phyloP scores from a whole-genome alignment of 2,888 invertebrate genomes.

The Calameuta idolon region DNA sequence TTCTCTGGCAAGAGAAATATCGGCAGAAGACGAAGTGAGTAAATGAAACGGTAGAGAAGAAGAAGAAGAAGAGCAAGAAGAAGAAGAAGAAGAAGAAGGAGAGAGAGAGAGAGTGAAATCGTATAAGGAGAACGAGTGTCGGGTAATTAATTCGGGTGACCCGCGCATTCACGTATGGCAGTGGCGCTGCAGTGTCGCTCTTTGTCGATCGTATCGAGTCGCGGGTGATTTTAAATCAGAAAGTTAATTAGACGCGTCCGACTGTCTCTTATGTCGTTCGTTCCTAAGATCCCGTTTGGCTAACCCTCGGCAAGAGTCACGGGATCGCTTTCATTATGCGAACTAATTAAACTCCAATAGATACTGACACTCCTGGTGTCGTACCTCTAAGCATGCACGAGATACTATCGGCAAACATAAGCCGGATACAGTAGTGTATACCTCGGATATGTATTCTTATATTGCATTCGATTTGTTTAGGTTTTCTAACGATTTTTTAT shows the following conservation, averaged over 20 bases:
- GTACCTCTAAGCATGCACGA: not conserved
- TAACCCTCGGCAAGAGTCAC: conserved; percentile 1
- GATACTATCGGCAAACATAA: not conserved
- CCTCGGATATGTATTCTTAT: too few relatives aligned
- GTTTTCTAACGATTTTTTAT: not conserved
- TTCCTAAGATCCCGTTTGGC: conserved; percentile 21
- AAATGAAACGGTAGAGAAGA: conserved; percentile 2
- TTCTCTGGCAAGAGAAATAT: conserved; percentile 12
- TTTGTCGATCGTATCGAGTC: conserved; percentile 52
- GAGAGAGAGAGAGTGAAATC: not conserved
- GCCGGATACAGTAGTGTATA: not conserved
- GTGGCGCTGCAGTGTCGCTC: conserved; percentile 37
- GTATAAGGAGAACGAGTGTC: conserved; percentile 47
- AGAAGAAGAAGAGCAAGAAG: too few relatives aligned
- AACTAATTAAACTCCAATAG: conserved; percentile 63
- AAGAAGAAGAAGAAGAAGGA: not conserved
- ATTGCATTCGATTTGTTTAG: not conserved
- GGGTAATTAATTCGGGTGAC: conserved; percentile 59
- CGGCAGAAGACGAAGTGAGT: conserved; percentile 17
- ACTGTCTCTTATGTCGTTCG: conserved; percentile 44
- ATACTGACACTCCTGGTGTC: conserved; percentile 27
- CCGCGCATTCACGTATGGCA: conserved; percentile 29
- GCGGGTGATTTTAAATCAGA: conserved; percentile 61
- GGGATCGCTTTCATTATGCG: conserved; percentile 54
- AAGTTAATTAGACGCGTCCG: conserved; percentile 62